Evolutionary conservation across 2,113 vertebrate species (phyloP).

Genomic region (Eudorcas thomsonii): DNA sequence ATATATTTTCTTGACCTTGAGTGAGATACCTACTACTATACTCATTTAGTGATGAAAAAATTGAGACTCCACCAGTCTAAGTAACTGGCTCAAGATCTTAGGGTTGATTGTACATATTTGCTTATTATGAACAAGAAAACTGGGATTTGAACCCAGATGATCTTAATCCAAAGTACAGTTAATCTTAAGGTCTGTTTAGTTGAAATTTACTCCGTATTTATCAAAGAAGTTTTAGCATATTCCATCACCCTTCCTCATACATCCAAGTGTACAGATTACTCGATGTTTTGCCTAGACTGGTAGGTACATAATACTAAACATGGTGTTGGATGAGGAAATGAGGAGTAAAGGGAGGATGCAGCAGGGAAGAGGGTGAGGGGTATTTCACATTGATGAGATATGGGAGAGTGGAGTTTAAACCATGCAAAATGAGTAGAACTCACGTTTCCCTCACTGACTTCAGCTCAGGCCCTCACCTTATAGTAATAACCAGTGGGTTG

Average conservation of each 20-base stretch:
- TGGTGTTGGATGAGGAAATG: not conserved
- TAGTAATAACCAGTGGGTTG: slow-evolving; percentile 6
- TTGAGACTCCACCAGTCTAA: not conserved
- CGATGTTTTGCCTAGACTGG: not conserved
- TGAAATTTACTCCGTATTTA: not conserved
- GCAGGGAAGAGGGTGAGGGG: not conserved
- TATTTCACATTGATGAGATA: not conserved
- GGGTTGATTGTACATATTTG: slow-evolving; percentile 3
- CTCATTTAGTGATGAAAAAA: not conserved
- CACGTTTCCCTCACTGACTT: slow-evolving; percentile 12
- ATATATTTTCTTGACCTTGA: not conserved
- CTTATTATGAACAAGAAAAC: not conserved
- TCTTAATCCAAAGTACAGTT: not conserved
- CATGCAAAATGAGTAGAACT: not conserved
- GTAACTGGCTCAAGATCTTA: not conserved
- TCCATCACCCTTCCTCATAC: not conserved
- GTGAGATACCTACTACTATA: not conserved
- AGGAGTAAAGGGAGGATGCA: not conserved
- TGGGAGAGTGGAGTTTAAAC: not conserved
- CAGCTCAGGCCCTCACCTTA: not conserved
- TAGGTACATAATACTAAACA: not conserved
- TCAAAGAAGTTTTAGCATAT: not conserved
- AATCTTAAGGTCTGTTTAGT: not conserved
- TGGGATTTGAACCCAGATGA: not conserved
- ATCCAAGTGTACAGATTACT: not conserved